phyloP scores from a whole-genome alignment of 2,888 invertebrate genomes.

The Tuberolachnus salignus region DNA sequence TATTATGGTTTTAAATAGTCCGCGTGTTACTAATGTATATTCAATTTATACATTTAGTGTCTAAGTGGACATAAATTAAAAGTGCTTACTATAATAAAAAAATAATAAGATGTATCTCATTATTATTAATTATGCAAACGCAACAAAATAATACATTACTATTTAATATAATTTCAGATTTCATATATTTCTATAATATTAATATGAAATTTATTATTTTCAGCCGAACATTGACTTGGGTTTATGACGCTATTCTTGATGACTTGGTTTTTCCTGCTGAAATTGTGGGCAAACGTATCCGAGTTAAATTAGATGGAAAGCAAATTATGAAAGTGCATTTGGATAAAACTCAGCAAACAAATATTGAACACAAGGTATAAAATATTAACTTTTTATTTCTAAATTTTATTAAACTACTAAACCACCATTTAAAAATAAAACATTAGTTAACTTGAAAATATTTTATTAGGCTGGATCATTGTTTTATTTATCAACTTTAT shows the following conservation, averaged over 20 bases:
- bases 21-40: conserved; percentile 51
- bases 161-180: not conserved
- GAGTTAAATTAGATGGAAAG: conserved; percentile 94
- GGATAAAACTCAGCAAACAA: conserved; percentile 97
- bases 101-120: conserved; percentile 25
- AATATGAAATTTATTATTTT: conserved; percentile 58
- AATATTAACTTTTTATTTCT: conserved; percentile 3
- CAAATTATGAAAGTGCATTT: conserved; percentile 96
- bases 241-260: conserved; percentile 95
- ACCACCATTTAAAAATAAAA: too few species aligned
- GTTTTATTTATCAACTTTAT: too few species aligned
- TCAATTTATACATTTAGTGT: conserved; percentile 40
- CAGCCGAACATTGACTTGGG: conserved; percentile 91
- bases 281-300: conserved; percentile 97
- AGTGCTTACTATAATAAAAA: not conserved
- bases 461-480: too few species aligned
- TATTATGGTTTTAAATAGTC: conserved; percentile 1
- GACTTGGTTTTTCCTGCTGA: conserved; percentile 99
- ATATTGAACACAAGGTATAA: conserved; percentile 96
- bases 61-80: conserved; percentile 50
- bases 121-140: conserved; percentile 21
- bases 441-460: too few species aligned
- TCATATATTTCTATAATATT: not conserved
- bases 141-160: not conserved
- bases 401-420: too few species aligned